Conservation (phyloP, 1,140 invertebrate species). For the Bacillus rossius region DNA sequence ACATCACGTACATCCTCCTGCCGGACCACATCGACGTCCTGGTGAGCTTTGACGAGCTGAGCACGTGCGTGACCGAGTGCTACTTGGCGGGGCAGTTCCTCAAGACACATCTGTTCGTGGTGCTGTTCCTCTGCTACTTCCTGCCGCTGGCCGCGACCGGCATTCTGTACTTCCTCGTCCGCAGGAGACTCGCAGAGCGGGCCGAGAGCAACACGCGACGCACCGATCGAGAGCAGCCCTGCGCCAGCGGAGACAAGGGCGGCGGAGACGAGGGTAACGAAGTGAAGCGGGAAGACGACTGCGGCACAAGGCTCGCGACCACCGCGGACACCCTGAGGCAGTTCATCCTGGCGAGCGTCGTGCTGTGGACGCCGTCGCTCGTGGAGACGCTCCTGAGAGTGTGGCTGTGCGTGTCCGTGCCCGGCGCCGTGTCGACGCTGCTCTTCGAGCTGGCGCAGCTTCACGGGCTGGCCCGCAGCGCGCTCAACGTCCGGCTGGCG, state of each 20-base stretch:
- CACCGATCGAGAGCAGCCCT: neutral
- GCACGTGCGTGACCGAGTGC: neutral
- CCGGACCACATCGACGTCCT: no score
- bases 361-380: constrained; percentile 4
- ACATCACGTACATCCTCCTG: no score
- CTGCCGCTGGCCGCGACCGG: neutral
- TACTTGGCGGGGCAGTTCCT: neutral
- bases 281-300: neutral
- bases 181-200: neutral
- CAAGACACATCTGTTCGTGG: neutral
- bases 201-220: no score
- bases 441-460: neutral
- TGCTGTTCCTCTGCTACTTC: constrained; percentile 2
- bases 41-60: neutral
- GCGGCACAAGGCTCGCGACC: no score
- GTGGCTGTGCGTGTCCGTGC: neutral
- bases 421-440: neutral
- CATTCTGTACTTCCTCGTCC: neutral
- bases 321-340: neutral
- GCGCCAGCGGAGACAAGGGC: neutral
- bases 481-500: neutral
- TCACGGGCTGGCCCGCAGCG: neutral
- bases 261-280: neutral
- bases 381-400: constrained; percentile 1
- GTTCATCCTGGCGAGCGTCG: neutral